phyloP scores from a whole-genome alignment of 92 coral and sea anemone genomes.

The Phymanthus crucifer region DNA sequence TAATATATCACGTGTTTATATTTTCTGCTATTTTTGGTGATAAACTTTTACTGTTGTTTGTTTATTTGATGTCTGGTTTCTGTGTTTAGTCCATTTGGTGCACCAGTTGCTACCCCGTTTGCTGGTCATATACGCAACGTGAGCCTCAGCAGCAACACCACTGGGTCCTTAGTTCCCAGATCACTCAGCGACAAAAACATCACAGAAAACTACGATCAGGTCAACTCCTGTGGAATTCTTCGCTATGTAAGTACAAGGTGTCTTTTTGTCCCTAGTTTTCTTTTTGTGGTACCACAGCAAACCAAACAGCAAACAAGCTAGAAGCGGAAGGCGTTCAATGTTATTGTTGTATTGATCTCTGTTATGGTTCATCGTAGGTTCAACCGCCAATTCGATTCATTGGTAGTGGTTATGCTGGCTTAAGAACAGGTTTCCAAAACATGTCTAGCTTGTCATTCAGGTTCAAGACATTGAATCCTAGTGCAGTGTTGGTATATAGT shows the following conservation, averaged over 20 bases:
- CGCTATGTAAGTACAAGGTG: constrained; percentile 52
- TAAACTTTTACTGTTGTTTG: no score
- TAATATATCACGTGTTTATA: background rate
- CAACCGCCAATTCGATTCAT: constrained; percentile 78
- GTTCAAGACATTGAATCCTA: constrained; percentile 86
- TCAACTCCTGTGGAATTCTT: constrained; percentile 60
- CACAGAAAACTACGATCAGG: constrained; percentile 61
- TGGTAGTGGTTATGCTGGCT: constrained; percentile 72
- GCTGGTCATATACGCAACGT: constrained; percentile 70
- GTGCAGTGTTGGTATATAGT: constrained; percentile 77
- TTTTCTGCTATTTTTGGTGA: background rate
- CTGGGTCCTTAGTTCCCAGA: constrained; percentile 53
- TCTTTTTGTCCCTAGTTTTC: background rate
- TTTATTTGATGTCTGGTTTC: background rate
- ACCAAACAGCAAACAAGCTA: background rate
- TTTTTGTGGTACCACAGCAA: background rate
- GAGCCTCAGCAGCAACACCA: constrained; percentile 52
- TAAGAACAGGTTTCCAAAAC: constrained; percentile 43
- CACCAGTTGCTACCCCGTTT: constrained; percentile 53
- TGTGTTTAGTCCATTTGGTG: constrained; percentile 47
- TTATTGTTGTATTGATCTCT: background rate
- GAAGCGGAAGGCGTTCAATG: no score
- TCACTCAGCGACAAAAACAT: constrained; percentile 53
- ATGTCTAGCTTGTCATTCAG: constrained; percentile 51
- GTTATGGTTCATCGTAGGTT: constrained; percentile 49